Evolutionary conservation across 2,888 invertebrate genomes (phyloP).

Genomic region (Apamea sordens): DNA sequence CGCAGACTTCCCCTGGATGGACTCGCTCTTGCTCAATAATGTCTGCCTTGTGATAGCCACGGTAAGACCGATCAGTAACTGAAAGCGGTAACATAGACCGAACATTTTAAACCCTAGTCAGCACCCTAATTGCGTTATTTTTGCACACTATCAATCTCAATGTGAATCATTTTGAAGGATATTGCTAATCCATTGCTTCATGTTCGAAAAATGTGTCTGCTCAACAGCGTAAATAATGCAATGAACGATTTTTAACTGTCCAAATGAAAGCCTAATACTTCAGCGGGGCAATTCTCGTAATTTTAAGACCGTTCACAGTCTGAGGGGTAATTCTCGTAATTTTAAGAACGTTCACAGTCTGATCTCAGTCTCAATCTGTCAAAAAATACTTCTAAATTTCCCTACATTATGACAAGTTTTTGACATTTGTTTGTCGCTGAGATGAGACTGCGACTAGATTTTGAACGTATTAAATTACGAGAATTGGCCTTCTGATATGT

Average conservation of each 20-base stretch:
- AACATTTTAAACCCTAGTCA: neutral
- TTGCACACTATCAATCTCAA: too few species aligned
- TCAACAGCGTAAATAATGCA: neutral
- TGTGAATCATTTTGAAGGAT: neutral
- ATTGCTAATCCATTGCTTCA: neutral
- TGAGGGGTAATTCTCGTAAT: too few species aligned
- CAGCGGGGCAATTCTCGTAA: too few species aligned
- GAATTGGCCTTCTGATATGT: too few species aligned
- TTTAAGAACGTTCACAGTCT: too few species aligned
- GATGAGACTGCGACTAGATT: too few species aligned
- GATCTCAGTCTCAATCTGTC: too few species aligned
- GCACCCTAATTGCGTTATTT: neutral
- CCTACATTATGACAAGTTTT: too few species aligned
- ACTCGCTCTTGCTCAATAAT: slow-evolving; percentile 98
- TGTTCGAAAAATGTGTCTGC: neutral
- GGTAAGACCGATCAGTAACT: slow-evolving; percentile 76
- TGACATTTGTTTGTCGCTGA: too few species aligned
- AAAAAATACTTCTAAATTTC: too few species aligned
- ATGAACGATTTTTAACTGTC: neutral
- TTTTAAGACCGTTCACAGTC: too few species aligned
- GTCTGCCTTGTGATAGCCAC: slow-evolving; percentile 97
- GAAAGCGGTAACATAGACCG: neutral
- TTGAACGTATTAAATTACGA: too few species aligned
- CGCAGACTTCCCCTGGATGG: slow-evolving; percentile 97
- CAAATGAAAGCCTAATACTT: neutral